These are phyloP conservation scores for Amphiura filiformis DNA, from an alignment of 35 echinoderm and acorn worm genomes.

Conservation along the genomic window DNA sequence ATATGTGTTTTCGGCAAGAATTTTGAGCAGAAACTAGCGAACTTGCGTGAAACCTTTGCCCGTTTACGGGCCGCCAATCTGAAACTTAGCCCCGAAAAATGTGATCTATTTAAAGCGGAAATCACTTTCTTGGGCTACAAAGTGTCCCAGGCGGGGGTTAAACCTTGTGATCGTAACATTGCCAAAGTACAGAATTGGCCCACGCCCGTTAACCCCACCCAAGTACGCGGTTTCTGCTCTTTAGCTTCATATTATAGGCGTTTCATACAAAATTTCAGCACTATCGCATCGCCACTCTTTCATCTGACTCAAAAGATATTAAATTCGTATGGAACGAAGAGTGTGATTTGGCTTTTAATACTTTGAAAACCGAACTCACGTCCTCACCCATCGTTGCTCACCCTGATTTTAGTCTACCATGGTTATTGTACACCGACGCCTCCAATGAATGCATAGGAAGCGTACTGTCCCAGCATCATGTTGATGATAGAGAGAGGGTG, in stretches of 20 bases:
- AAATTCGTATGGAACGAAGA: not conserved
- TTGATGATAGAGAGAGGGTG: not conserved
- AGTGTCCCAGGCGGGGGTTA: slow-evolving; percentile 27
- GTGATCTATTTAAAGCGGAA: slow-evolving; percentile 5
- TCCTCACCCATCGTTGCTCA: not conserved
- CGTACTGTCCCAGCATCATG: not conserved
- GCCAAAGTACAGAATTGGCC: slow-evolving; percentile 43
- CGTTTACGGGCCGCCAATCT: slow-evolving; percentile 14
- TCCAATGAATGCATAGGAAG: not conserved
- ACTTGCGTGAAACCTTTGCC: not conserved
- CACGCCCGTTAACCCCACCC: not conserved
- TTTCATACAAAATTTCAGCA: not conserved
- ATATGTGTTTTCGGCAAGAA: not conserved
- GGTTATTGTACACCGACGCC: not conserved
- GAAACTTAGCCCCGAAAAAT: slow-evolving; percentile 26
- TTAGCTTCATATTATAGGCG: not conserved
- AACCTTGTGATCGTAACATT: slow-evolving; percentile 30
- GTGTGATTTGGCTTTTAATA: not conserved
- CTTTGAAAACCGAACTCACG: not conserved
- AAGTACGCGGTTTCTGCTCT: not conserved
- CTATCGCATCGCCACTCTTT: not conserved
- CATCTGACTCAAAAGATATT: not conserved
- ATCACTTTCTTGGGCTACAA: slow-evolving; percentile 61
- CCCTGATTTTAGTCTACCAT: not conserved
- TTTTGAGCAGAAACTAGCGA: not conserved